These are phyloP conservation scores for Rhinogobius similis DNA, from an alignment of 2,113 vertebrate genomes.

Conservation along the genomic window DNA sequence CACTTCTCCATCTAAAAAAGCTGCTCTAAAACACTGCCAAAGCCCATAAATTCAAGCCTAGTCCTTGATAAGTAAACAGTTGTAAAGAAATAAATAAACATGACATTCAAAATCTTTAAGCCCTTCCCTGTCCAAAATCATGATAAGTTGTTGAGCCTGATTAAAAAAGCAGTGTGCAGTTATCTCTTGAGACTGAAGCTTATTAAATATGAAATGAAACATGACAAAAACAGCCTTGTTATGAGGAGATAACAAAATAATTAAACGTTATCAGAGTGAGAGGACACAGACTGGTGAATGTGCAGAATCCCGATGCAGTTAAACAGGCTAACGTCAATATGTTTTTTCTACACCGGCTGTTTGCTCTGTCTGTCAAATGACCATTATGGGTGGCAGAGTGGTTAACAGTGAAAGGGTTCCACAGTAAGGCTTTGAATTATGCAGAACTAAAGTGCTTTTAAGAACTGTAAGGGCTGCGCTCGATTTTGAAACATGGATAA, in stretches of 20 bases:
- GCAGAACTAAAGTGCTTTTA: too few species aligned
- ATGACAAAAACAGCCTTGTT: background rate
- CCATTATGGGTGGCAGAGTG: too few species aligned
- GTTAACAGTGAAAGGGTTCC: too few species aligned
- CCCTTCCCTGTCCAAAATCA: background rate
- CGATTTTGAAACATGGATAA: too few species aligned
- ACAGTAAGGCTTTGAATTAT: too few species aligned
- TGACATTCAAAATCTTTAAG: background rate
- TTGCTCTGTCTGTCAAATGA: background rate
- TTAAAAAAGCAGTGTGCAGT: background rate
- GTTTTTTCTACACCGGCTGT: background rate
- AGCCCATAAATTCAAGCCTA: too few species aligned
- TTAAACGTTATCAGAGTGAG: background rate
- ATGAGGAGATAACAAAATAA: slow-evolving; percentile 1
- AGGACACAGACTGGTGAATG: background rate
- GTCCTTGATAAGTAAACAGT: background rate
- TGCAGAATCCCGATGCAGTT: background rate
- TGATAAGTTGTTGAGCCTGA: background rate
- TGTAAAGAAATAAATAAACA: background rate
- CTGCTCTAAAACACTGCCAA: too few species aligned
- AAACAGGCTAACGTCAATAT: background rate
- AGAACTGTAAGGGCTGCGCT: too few species aligned
- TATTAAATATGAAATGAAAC: background rate
- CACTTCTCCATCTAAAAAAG: too few species aligned
- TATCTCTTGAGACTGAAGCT: background rate